Percentiles rank a stretch among this genome's conserved stretches.
Conservation (phyloP, 2,113 vertebrate genomes). For the Calyptommatus sinebrachiatus region DNA sequence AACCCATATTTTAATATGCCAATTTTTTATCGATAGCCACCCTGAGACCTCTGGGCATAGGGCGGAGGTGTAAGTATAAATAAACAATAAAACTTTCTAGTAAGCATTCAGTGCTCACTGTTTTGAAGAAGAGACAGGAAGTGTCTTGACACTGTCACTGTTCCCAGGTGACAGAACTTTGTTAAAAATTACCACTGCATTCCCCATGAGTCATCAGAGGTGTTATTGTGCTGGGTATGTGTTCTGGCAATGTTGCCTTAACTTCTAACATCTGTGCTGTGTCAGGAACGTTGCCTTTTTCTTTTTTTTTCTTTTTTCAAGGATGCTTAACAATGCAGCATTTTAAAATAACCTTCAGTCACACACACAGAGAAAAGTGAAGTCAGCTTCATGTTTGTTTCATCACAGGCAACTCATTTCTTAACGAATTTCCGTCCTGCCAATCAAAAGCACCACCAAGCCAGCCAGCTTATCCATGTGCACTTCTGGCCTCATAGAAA, state of each 20-base stretch:
- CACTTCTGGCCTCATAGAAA: neutral
- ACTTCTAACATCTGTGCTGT: conserved; percentile 45
- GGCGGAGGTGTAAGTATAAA: too few relatives aligned
- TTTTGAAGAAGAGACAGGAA: neutral
- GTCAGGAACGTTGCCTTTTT: conserved; percentile 5
- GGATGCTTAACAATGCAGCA: neutral
- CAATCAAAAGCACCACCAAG: neutral
- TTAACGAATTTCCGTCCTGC: neutral
- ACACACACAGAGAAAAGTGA: conserved; percentile 13
- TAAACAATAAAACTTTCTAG: neutral
- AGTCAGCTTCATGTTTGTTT: conserved; percentile 13
- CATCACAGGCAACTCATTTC: neutral
- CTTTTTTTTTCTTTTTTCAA: neutral
- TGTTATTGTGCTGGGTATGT: conserved; percentile 23
- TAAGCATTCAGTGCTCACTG: conserved; percentile 1
- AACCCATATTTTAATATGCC: too few relatives aligned
- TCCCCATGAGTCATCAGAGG: conserved; percentile 36
- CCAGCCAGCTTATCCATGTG: neutral
- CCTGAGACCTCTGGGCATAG: too few relatives aligned
- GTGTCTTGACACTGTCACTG: conserved; percentile 7
- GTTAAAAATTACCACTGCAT: conserved; percentile 33
- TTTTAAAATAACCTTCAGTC: conserved; percentile 27
- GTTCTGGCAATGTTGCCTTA: conserved; percentile 32
- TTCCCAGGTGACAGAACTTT: conserved; percentile 29
- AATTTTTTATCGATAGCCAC: too few relatives aligned